phyloP scores from a whole-genome alignment of 2,113 vertebrate species.

The Gorilla gorilla region DNA sequence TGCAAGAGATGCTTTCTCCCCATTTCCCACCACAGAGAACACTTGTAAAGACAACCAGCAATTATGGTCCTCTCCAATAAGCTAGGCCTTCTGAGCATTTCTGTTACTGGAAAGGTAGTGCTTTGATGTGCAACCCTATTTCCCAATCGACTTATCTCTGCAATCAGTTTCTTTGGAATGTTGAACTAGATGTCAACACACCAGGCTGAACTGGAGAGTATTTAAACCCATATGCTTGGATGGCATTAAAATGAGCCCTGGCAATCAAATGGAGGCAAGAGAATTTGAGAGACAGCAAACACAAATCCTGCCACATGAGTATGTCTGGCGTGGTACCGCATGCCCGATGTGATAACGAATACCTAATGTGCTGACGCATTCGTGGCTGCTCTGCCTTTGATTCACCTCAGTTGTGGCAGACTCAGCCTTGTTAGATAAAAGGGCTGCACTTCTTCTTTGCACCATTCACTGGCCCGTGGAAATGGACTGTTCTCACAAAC shows the following conservation, averaged over 20 bases:
- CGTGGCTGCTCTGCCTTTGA: background rate
- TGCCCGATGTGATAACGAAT: background rate
- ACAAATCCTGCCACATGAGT: fast-evolving
- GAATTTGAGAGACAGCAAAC: background rate
- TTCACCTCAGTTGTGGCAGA: background rate
- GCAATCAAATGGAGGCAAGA: background rate
- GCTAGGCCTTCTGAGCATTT: background rate
- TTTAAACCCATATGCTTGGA: background rate
- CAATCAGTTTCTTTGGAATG: background rate
- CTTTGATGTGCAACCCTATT: background rate
- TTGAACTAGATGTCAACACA: background rate
- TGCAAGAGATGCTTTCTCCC: background rate
- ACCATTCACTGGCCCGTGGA: background rate
- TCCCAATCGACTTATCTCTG: background rate
- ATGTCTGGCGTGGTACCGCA: background rate
- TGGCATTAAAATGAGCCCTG: background rate
- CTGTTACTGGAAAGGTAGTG: background rate
- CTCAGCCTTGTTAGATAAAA: background rate
- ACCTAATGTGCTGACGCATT: background rate
- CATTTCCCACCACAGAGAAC: background rate
- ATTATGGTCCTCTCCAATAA: background rate
- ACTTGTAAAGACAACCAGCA: background rate
- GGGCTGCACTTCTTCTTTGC: background rate
- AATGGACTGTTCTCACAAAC: slow-evolving; percentile 63
- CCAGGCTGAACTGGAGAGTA: background rate